These are phyloP conservation scores for Trogon surrucura DNA, from an alignment of 2,113 vertebrate genomes.

Conservation along the genomic window DNA sequence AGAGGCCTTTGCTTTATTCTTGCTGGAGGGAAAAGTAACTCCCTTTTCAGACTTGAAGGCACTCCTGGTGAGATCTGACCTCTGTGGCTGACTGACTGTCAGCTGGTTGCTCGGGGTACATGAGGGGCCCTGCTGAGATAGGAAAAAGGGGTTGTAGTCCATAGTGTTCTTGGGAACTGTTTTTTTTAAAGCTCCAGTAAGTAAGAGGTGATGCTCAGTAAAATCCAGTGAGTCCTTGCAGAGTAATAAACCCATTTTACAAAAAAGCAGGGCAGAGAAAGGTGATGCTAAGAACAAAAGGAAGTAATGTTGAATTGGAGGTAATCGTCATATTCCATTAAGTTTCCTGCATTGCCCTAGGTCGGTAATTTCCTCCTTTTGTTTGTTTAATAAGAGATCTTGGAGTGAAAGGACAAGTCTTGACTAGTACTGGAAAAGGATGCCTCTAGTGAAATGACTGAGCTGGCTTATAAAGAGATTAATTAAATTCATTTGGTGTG, in stretches of 20 bases:
- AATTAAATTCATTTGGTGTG: not conserved
- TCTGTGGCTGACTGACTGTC: not conserved
- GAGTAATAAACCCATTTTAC: not conserved
- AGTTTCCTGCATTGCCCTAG: slow-evolving; percentile 13
- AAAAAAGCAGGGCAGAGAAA: not conserved
- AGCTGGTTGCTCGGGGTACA: not conserved
- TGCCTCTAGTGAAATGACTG: not conserved
- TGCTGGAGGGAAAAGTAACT: not conserved
- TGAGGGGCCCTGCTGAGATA: not conserved
- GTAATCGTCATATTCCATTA: not conserved
- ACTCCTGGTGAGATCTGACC: not conserved
- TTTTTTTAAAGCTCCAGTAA: not conserved
- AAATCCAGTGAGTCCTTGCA: not conserved
- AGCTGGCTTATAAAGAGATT: not conserved
- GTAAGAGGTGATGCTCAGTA: not conserved
- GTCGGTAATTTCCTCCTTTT: slow-evolving; percentile 46
- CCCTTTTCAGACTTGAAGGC: not conserved
- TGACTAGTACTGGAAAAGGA: not conserved
- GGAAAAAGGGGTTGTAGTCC: not conserved
- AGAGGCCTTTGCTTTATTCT: not conserved
- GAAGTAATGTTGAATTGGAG: slow-evolving; percentile 31
- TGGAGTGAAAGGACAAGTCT: not conserved
- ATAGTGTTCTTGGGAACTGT: not conserved
- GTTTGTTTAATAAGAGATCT: not conserved
- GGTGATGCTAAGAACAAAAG: not conserved